Conservation (phyloP, 2,797 vertebrate species). For the Furcifer pardalis region DNA sequence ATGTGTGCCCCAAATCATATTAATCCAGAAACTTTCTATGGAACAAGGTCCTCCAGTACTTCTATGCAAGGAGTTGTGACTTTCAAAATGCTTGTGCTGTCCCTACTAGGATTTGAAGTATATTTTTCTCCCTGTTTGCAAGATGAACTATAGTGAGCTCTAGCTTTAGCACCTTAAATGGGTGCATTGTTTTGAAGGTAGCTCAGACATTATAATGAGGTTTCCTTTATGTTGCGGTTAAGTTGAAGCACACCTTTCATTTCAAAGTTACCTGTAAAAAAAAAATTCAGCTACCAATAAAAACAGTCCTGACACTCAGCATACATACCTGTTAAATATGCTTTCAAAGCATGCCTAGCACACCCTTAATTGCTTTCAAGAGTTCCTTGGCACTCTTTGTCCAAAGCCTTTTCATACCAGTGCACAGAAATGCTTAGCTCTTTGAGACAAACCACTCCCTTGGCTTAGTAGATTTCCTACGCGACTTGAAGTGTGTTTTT, state of each 20-base stretch:
- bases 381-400: constrained; percentile 45
- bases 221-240: constrained; percentile 14
- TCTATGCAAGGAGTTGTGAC: too few relatives aligned
- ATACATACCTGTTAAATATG: constrained; percentile 57
- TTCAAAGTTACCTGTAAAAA: constrained; percentile 22
- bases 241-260: constrained; percentile 36
- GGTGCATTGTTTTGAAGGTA: constrained; percentile 28
- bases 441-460: constrained; percentile 33
- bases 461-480: background rate
- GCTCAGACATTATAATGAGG: constrained; percentile 12
- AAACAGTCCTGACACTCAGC: constrained; percentile 53
- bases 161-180: constrained; percentile 28
- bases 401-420: constrained; percentile 54
- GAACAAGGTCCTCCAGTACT: too few relatives aligned
- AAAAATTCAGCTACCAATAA: constrained; percentile 56
- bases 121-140: background rate
- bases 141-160: constrained; percentile 6
- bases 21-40: too few relatives aligned
- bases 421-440: constrained; percentile 44
- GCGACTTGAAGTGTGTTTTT: background rate
- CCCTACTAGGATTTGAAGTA: too few relatives aligned
- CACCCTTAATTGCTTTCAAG: constrained; percentile 56
- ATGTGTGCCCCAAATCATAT: too few relatives aligned
- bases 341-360: constrained; percentile 55
- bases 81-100: too few relatives aligned